A percentile compares a stretch with the other conserved stretches of the same genome.
Conservation (phyloP, 2,113 vertebrate species). For the Scomber colias region DNA sequence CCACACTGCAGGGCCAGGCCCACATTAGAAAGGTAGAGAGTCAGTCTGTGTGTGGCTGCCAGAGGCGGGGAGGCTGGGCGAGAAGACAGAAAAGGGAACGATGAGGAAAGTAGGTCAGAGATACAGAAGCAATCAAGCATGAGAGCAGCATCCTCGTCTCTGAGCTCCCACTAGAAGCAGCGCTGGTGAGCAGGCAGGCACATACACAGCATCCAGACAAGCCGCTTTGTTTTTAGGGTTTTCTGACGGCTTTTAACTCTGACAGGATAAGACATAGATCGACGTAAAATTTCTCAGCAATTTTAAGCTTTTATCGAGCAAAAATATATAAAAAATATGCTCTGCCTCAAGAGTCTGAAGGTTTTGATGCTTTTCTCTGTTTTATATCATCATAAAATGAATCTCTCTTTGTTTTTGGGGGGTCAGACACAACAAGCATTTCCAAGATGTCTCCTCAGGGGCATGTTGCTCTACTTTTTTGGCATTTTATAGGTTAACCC, state of each 20-base stretch:
- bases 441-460: not conserved
- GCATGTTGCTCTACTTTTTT: too few relatives aligned
- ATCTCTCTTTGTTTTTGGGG: too few relatives aligned
- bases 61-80: constrained; percentile 34
- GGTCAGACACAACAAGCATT: not conserved
- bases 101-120: constrained; percentile 82
- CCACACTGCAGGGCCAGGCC: constrained; percentile 24
- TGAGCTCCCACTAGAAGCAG: constrained; percentile 48
- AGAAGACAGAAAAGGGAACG: constrained; percentile 33
- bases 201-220: not conserved
- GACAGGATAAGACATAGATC: not conserved
- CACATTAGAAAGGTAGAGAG: constrained; percentile 52
- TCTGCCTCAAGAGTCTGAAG: not conserved
- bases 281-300: not conserved
- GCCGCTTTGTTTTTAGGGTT: constrained; percentile 6
- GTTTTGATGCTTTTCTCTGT: not conserved
- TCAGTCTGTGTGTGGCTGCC: constrained; percentile 34
- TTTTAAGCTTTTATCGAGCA: not conserved
- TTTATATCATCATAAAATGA: not conserved
- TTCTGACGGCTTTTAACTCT: not conserved
- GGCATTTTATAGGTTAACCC: too few relatives aligned
- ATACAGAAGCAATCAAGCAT: constrained; percentile 74
- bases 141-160: constrained; percentile 75
- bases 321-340: not conserved
- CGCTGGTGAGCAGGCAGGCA: constrained; percentile 15